Base-by-base conservation (phyloP, 2,888 invertebrate genomes). In the Oegoconia quadripuncta region DNA sequence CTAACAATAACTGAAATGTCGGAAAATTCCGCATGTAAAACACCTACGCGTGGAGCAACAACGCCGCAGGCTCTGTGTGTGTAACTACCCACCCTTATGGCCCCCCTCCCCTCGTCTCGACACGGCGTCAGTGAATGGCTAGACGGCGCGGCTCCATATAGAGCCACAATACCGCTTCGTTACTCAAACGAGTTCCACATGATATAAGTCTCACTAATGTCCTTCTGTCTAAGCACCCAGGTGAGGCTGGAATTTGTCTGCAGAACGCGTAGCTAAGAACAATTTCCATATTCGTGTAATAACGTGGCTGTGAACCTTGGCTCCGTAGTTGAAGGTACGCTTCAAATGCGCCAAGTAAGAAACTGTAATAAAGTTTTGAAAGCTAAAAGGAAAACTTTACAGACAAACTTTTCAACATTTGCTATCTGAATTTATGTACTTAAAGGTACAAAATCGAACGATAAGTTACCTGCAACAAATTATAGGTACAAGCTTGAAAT, bases 101-200 rank as follows among this genome's bases (percentile, higher is more conserved):
- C 48, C 45, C 46, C 49, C 50, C 46, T 39, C 47, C 48, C 46
- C 47, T 43, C 50, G 59, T 63, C 60, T 59, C 58, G 59, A 27
- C n/a, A n/a, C 55, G 62, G 59, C 65, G 64, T 53, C 64, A 46
- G 50, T 62, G 63, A 65, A 64, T 60, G 78, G 68, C 76, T 65
- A 81, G 83, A 82, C 82, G 61, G 67, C 66, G 59, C 63, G 81
- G 74, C 78, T 66, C 76, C 78, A 45, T 53, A 64, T 63, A 60
- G 54, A 50, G 47, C 55, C 51, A 55, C 53, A 57, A 64, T 58
- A 63, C 52, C 58, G 60, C 61, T 67, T 71, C 64, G 67, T 69
- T 68, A 65, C 52, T 52, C 55, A 69, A 67, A 67, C 61, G 61
- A 68, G 57, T 55, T 48, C 40, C 46, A 48, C 48, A 50, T 45